A percentile compares a stretch with the other conserved stretches of the same genome.
These are phyloP conservation scores for Aethina tumida DNA, from an alignment of 1,140 invertebrate species.

Conservation along the genomic window DNA sequence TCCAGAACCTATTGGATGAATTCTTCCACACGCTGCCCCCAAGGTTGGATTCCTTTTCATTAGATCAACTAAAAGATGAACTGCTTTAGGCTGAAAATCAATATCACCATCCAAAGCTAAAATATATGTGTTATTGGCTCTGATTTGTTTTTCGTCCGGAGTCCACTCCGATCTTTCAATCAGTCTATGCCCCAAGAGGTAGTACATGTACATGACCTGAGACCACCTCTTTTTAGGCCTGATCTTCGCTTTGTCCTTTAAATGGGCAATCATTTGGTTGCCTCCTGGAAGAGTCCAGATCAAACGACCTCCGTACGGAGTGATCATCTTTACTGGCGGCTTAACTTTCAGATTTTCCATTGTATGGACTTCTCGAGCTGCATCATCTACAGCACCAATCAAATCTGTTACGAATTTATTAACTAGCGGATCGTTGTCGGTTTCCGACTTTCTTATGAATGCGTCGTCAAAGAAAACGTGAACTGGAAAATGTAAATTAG, in stretches of 20 bases:
- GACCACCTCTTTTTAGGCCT: conserved; percentile 76
- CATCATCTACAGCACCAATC: conserved; percentile 64
- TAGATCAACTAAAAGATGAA: conserved; percentile 74
- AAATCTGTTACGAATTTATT: conserved; percentile 77
- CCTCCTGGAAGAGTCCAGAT: conserved; percentile 78
- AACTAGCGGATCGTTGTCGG: conserved; percentile 62
- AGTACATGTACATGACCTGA: conserved; percentile 93
- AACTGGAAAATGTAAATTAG: too few species aligned
- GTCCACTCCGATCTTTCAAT: conserved; percentile 1
- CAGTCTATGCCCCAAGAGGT: conserved; percentile 61
- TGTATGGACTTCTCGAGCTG: conserved; percentile 64
- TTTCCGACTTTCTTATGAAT: conserved; percentile 52
- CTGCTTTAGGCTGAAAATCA: conserved; percentile 80
- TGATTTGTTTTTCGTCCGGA: conserved; percentile 36
- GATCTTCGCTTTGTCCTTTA: conserved; percentile 85
- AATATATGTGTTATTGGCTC: conserved; percentile 81
- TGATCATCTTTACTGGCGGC: conserved; percentile 68
- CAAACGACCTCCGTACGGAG: conserved; percentile 81
- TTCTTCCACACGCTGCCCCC: conserved; percentile 84
- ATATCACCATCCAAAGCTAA: conserved; percentile 90
- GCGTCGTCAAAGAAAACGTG: conserved; percentile 93
- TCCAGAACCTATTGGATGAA: conserved; percentile 80
- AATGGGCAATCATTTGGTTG: conserved; percentile 74
- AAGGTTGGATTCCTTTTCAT: conserved; percentile 86
- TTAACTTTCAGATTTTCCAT: conserved; percentile 54